Evolutionary conservation across 1,140 invertebrate species (phyloP).

Genomic region (Branchinecta lynchi): DNA sequence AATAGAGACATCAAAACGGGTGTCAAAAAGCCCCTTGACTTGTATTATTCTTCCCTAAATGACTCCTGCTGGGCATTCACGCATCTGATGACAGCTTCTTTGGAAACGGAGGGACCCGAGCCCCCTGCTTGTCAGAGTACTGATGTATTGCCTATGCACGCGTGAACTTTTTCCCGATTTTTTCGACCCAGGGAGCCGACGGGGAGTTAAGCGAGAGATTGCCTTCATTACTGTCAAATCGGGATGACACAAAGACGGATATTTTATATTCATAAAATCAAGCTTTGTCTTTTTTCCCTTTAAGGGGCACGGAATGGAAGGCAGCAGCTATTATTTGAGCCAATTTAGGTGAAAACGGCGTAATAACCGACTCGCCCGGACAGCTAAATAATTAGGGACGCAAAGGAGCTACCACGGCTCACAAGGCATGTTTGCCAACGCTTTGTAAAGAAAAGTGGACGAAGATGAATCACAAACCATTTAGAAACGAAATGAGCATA

Average conservation of each 20-base stretch:
- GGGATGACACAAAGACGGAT: background rate
- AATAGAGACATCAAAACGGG: background rate
- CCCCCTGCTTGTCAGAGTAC: background rate
- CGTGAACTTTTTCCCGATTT: background rate
- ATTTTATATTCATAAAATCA: background rate
- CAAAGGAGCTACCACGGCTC: too few relatives aligned
- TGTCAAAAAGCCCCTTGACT: slow-evolving; percentile 11
- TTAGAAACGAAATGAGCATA: too few relatives aligned
- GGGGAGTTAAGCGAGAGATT: background rate
- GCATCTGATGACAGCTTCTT: slow-evolving; percentile 7
- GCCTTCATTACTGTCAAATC: too few relatives aligned
- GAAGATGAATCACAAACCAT: too few relatives aligned
- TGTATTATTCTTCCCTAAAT: slow-evolving; percentile 7
- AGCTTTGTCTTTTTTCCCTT: background rate
- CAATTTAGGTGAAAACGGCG: background rate
- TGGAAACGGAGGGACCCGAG: background rate
- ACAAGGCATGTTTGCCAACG: too few relatives aligned
- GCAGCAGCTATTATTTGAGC: background rate
- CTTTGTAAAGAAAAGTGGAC: too few relatives aligned
- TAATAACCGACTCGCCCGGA: background rate
- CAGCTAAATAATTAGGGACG: background rate
- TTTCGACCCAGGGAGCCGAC: slow-evolving; percentile 5
- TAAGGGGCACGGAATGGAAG: background rate
- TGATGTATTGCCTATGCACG: slow-evolving; percentile 4
- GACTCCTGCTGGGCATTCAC: background rate